Conservation (phyloP, 2,888 invertebrate species). For the Andrena camellia region DNA sequence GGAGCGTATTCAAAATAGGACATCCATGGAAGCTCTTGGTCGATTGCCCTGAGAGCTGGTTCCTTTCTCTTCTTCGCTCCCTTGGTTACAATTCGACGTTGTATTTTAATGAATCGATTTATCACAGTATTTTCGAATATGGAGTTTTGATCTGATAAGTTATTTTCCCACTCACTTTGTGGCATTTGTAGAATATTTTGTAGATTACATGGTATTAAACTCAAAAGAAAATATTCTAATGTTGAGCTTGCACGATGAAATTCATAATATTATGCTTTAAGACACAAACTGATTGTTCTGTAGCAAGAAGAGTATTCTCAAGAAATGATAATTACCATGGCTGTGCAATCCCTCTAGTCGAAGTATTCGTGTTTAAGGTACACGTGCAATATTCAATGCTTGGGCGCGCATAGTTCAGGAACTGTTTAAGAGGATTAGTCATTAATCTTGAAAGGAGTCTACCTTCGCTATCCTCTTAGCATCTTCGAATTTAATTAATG, state of each 20-base stretch:
- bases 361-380: not conserved
- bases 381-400: not conserved
- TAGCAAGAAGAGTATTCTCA: not conserved
- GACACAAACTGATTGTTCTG: not conserved
- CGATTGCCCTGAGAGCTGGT: not conserved
- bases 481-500: constrained; percentile 59
- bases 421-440: constrained; percentile 56
- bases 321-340: not conserved
- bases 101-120: not conserved
- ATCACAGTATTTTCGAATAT: no score
- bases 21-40: not conserved
- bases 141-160: no score
- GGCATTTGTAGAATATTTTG: no score
- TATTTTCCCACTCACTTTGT: no score
- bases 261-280: not conserved
- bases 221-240: no score
- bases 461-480: constrained; percentile 39
- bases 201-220: no score
- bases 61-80: constrained; percentile 13
- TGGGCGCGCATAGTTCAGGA: constrained; percentile 15
- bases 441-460: constrained; percentile 55
- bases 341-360: not conserved
- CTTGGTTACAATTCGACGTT: not conserved
- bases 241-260: not conserved
- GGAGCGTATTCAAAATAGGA: constrained; percentile 20